Base-by-base conservation (phyloP, 2,113 vertebrate genomes). In the Ifrita kowaldi region DNA sequence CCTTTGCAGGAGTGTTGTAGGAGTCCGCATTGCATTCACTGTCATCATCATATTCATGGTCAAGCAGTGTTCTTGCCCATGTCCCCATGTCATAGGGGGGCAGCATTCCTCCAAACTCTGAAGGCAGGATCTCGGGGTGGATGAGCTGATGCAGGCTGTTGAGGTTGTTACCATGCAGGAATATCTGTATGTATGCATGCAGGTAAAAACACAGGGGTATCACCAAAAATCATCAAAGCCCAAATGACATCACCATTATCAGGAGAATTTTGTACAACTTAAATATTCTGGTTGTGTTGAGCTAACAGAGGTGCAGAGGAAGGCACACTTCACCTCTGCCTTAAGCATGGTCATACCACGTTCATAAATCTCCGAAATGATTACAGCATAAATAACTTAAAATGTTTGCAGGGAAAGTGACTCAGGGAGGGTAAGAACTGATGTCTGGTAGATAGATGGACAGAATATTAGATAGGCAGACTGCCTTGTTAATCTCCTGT, bases 41-140 rank as follows among this genome's bases (percentile, higher is more conserved):
- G 97, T 99, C 99, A 84, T 99, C 99, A 17, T 99, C 99, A 6
- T 99, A 99, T n/a, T 99, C 99, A 1, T 99, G 99, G 96, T 99
- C 99, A n/a, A 99, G 98, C 87, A 99, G 98, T 20, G 99, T 98
- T 88, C 99, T 98, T n/a, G 99, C 99, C 99, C 99, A 99, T 0
- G 99, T 99, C 21, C 99, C 99, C 99, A 99, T 99, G 73, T 99
- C 99, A 16, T 99, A 99, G 24, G 99, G 99, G 11, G 99, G 99
- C 97, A 99, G 97, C 99, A 99, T 99, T 70, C 99, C 99, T 42
- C 99, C 99, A 94, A 99, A 99, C 93, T 99, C 99, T 15, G 99
- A 99, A 46, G 99, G 99, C 59, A 99, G 94, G 95, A 99, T 99
- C 98, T 99, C 99, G 1, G 99, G 99, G 94, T 99, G 98, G 95